These are phyloP conservation scores for Dendrolimus kikuchii DNA, from an alignment of 1,140 invertebrate species.

Conservation along the genomic window DNA sequence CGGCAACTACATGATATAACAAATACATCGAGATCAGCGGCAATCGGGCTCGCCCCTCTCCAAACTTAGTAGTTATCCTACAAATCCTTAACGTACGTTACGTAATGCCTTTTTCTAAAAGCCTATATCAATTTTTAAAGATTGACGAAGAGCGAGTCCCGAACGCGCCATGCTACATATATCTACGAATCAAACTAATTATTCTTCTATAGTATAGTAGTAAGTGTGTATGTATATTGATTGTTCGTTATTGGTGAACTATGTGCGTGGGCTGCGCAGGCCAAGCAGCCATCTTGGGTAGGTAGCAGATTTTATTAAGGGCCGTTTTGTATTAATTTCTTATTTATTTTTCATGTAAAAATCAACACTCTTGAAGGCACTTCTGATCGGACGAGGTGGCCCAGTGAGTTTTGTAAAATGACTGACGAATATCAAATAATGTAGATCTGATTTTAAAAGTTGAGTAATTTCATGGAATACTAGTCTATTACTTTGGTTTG, in stretches of 20 bases:
- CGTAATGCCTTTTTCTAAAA: too few species aligned
- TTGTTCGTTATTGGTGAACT: constrained; percentile 48
- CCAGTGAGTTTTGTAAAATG: constrained; percentile 76
- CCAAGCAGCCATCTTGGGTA: constrained; percentile 76
- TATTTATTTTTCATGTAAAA: constrained; percentile 85
- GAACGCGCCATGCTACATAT: constrained; percentile 53
- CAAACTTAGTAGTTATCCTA: background rate
- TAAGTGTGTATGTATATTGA: constrained; percentile 66
- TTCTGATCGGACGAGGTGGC: constrained; percentile 91
- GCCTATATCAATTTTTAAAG: too few species aligned
- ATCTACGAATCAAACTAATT: constrained; percentile 71
- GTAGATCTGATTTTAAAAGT: constrained; percentile 31
- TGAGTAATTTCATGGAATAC: constrained; percentile 40
- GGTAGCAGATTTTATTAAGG: constrained; percentile 85
- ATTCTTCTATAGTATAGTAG: constrained; percentile 71
- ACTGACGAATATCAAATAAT: constrained; percentile 47
- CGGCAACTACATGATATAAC: constrained; percentile 66
- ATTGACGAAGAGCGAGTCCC: constrained; percentile 19
- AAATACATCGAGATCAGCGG: constrained; percentile 64
- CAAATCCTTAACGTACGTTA: background rate
- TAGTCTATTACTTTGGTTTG: constrained; percentile 51
- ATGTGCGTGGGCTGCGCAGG: constrained; percentile 35
- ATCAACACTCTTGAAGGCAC: constrained; percentile 89
- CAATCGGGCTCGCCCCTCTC: constrained; percentile 21
- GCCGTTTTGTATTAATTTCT: constrained; percentile 83